Percentiles rank a stretch among this genome's conserved stretches.
These are phyloP conservation scores for Sternarchorhynchus goeldii DNA, from an alignment of 2,797 vertebrate genomes.

Conservation along the genomic window DNA sequence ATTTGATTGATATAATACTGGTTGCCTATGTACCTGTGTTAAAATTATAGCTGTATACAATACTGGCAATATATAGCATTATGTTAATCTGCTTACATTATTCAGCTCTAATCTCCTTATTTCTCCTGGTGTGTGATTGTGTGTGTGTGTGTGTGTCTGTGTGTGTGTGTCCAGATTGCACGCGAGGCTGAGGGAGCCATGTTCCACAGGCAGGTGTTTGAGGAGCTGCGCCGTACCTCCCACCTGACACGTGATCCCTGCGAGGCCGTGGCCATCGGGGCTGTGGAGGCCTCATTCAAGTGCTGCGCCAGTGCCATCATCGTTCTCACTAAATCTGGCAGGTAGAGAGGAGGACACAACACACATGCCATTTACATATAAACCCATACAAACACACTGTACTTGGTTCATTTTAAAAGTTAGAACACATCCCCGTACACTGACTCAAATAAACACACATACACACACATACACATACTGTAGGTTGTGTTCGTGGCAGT, in stretches of 20 bases:
- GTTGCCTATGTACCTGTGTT: too few species aligned
- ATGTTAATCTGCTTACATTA: too few species aligned
- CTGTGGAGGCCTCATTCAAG: slow-evolving; percentile 98
- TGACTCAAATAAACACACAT: background rate
- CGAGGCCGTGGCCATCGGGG: slow-evolving; percentile 90
- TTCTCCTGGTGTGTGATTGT: background rate
- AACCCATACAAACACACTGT: background rate
- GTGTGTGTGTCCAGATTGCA: slow-evolving; percentile 81
- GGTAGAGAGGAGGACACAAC: slow-evolving; percentile 71
- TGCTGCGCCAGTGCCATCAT: slow-evolving; percentile 96
- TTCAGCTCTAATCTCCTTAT: too few species aligned
- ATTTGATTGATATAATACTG: too few species aligned
- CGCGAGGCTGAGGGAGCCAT: slow-evolving; percentile 98
- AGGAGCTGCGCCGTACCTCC: slow-evolving; percentile 91
- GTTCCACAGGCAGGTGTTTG: slow-evolving; percentile 97
- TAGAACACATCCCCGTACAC: background rate
- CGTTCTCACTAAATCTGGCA: slow-evolving; percentile 95
- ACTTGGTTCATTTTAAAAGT: background rate
- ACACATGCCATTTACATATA: slow-evolving; percentile 31
- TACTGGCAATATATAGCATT: too few species aligned
- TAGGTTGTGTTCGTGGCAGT: slow-evolving; percentile 16
- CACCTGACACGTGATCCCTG: slow-evolving; percentile 96
- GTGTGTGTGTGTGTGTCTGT: background rate
- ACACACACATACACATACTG: slow-evolving; percentile 7
- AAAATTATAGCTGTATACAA: too few species aligned